Base-by-base conservation (phyloP, 2,113 vertebrate genomes). In the Noturus placidus region DNA sequence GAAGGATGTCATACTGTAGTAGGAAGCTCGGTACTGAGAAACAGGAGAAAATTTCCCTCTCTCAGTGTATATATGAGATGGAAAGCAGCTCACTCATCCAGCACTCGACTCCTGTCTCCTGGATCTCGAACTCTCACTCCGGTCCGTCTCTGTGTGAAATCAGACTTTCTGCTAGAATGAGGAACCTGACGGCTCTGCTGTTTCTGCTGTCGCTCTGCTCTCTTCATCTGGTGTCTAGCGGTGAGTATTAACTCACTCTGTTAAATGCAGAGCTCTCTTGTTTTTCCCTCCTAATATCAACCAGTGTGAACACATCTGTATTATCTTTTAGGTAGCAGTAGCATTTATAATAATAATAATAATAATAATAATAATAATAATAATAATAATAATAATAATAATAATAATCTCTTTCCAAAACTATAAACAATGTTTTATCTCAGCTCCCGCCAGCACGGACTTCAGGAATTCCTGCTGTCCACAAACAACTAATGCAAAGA, bases 141-240 rank as follows among this genome's bases (percentile, higher is more conserved):
- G 27, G 1, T 25, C 30, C 5, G 52, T 74, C 38, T 76, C 72
- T 76, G 35, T 46, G 72, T 46, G 38, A 76, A 76, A 76, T 42
- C 72, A 76, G 72, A 76, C 35, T 8, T 81, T 33, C 54, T 81
- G 79, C 54, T 61, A 81, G 30, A 59, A 82, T 82, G 80, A 82
- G 19, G 80, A 82, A 82, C 20, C 80, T 82, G 80, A 42, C 20
- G 33, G 30, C 54, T 81, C 52, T 81, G 52, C 78, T 81, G 78
- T 0, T 81, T 22, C 54, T 81, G 19, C 30, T 81, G 15, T 35
- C 54, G 54, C n/a, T 81, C 78, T 22, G 54, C 33, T 81, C 30
- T 35, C 78, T 81, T 11, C 19, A 13, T 30, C 78, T 22, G 78
- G n/a, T 81, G 30, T 59, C 6, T 38, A 38, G 54, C 8, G n/a